phyloP scores from a whole-genome alignment of 2,113 vertebrate species.

The Notothenia rossii region DNA sequence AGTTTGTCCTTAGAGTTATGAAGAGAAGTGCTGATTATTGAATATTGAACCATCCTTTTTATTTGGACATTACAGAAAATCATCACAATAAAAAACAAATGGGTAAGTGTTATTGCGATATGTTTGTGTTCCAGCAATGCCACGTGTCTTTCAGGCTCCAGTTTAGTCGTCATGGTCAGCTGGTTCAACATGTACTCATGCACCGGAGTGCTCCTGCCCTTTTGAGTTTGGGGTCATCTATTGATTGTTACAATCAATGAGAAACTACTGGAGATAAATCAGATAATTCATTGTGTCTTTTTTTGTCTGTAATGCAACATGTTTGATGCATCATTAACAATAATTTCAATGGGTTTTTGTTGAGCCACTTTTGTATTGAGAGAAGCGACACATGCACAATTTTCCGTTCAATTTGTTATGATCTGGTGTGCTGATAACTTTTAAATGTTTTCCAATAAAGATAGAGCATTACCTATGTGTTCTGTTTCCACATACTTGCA shows the following conservation, averaged over 20 bases:
- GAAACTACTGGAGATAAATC: neutral
- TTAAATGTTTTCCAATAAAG: neutral
- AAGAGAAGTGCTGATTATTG: conserved; percentile 48
- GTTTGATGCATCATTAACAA: neutral
- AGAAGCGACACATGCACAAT: no score
- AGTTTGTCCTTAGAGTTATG: conserved; percentile 28
- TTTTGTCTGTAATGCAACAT: neutral
- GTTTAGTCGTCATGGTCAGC: neutral
- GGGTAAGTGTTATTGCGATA: neutral
- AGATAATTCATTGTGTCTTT: neutral
- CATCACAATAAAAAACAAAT: conserved; percentile 8
- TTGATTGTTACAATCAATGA: conserved; percentile 24
- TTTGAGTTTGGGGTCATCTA: conserved; percentile 9
- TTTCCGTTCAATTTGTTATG: no score
- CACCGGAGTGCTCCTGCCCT: neutral
- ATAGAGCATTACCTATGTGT: neutral
- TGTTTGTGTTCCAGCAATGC: neutral
- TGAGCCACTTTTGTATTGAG: neutral
- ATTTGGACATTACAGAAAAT: neutral
- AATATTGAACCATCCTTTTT: conserved; percentile 16
- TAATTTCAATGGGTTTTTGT: neutral
- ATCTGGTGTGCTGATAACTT: neutral
- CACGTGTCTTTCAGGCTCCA: neutral
- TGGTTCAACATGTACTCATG: conserved; percentile 3
- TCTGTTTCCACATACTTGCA: no score